Base-by-base conservation (phyloP, 2,797 vertebrate genomes). In the Mallotus villosus region DNA sequence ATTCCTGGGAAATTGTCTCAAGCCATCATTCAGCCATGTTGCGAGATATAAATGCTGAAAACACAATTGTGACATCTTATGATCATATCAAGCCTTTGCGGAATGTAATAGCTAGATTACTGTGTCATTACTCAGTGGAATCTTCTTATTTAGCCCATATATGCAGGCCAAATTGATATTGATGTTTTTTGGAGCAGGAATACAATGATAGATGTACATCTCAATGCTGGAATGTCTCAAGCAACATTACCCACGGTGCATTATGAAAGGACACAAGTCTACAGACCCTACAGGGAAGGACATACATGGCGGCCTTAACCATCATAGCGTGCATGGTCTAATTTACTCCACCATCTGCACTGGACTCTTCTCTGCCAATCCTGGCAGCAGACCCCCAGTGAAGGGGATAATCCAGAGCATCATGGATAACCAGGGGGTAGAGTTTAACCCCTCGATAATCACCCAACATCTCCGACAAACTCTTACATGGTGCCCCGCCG, bases 321-420 rank as follows among this genome's bases (percentile, higher is more conserved):
- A 75, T 73, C 5, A 22, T 77, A 4, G 72, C 77, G 70, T 85
- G 84, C 71, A 75, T 74, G 57, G 59, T 70, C 76, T 85, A 68
- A 86, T 85, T 80, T 85, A 77, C 77, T 78, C 62, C 37, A 21
- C 87, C 89, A 90, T 88, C 87, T 90, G 87, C 75, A 82, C 78
- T 57, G 57, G 34, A 12, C 14, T 14, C 67, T 77, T 73, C 34
- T 67, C 67, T 14, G 49, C 71, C 61, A 65, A 41, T 68, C 27
- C 21, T 46, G 41, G 41, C 65, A 65, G 71, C 70, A 67, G 60
- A 24, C 79, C 67, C 72, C 41, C 46, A 66, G 62, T 14, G 75
- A 51, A 67, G 32, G n/a, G 57, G 71, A 64, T 87, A 84, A 87
- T 84, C 88, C 78, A 24, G 68, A 53, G 68, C 73, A 69, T 41